A percentile compares a stretch with the other conserved stretches of the same genome.
phyloP scores from a whole-genome alignment of 2,888 invertebrate species.

The Crematogaster levior region DNA sequence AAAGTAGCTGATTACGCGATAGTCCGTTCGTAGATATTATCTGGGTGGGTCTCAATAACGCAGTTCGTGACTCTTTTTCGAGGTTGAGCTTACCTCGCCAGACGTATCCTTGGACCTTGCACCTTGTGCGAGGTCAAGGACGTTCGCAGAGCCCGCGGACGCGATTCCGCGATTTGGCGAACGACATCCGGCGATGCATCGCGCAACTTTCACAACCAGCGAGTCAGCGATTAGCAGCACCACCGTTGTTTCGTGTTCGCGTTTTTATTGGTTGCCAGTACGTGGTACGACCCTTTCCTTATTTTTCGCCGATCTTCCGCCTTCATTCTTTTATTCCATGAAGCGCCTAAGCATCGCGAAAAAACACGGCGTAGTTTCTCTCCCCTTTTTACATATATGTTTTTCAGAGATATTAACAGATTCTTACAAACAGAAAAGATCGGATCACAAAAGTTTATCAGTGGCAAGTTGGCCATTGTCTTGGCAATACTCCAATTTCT shows the following conservation, averaged over 20 bases:
- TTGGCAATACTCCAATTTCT: slow-evolving; percentile 59
- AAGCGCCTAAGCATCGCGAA: neutral
- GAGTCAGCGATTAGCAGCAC: slow-evolving; percentile 15
- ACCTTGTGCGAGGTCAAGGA: slow-evolving; percentile 56
- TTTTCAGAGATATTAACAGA: slow-evolving; percentile 30
- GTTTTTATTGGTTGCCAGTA: slow-evolving; percentile 17
- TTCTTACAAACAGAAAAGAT: neutral
- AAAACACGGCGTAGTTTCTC: neutral
- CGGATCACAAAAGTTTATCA: slow-evolving; percentile 40
- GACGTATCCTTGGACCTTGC: slow-evolving; percentile 61
- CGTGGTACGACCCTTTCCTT: neutral
- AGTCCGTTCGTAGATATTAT: slow-evolving; percentile 58
- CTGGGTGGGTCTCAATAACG: slow-evolving; percentile 53
- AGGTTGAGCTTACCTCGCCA: slow-evolving; percentile 54
- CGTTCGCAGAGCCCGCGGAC: slow-evolving; percentile 13
- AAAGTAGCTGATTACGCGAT: slow-evolving; percentile 63
- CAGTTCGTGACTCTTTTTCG: slow-evolving; percentile 66
- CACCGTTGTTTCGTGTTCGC: slow-evolving; percentile 19
- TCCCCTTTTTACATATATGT: neutral
- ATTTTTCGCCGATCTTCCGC: neutral
- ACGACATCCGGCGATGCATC: slow-evolving; percentile 53
- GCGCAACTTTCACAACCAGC: slow-evolving; percentile 27
- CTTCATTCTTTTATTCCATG: neutral
- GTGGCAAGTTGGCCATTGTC: slow-evolving; percentile 39
- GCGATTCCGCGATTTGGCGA: slow-evolving; percentile 42